Evolutionary conservation across 35 echinoderm and acorn worm species (phyloP), one percentile per base, ranked within the genome.

Genomic region (Apostichopus californicus): DNA sequence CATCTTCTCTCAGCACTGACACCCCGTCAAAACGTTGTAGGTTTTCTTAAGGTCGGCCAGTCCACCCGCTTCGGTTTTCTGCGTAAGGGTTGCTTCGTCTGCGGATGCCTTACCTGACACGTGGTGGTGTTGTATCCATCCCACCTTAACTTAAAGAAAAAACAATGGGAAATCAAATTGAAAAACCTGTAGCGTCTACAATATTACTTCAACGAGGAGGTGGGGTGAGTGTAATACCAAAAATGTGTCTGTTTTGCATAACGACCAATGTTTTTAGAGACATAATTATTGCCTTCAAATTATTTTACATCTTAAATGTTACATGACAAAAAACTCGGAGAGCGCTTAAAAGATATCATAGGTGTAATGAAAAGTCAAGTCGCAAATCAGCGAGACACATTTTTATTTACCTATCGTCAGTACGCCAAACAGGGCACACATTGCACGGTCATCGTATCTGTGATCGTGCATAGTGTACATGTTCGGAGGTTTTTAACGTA

Each of bases 1-100:
- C 1, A 15, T 15, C 79, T 34, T 81, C 79, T 34, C 54, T 52
- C 10, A 4, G n/a, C 9, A 8, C 79, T 8, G 79, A 6, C 5
- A 81, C 79, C 53, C 79, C 79, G 53, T 81, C 79, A 14, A 20
- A 20, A 28, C 79, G 79, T 34, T 81, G 79, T 14, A 81, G 12
- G 22, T 81, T 81, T 20, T 9, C 79, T 34, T 34, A 53, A 34
- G 79, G 53, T 20, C 6, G 79, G 79, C 79, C 25, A 81, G 79
- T 81, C 79, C 53, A 34, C 5, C 24, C 79, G 79, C 63, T 81
- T 81, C 24, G 79, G 79, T 34, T 81, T 20, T 34, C 79, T 20
- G 22, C 79, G 79, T 34, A 81, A 34, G 24, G 79, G 79, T 81
- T 34, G 24, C 26, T 81, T 81, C 79, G 53, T 34, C 24, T 34